phyloP scores from a whole-genome alignment of 2,797 vertebrate genomes.

The Argentina silus region DNA sequence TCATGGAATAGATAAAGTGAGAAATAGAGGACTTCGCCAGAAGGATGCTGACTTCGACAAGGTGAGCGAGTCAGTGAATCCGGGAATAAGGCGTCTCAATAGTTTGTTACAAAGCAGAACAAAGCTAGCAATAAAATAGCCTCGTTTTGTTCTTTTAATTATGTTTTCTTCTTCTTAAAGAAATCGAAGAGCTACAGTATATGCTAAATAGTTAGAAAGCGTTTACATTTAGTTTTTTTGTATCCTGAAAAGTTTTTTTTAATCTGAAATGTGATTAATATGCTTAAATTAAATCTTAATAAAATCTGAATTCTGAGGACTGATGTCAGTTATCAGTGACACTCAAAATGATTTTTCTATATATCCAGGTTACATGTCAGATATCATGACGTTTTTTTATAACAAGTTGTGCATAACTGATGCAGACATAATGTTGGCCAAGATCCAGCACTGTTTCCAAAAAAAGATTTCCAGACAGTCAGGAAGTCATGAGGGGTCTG shows the following conservation, averaged over 20 bases:
- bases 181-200: too few relatives aligned
- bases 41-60: conserved; percentile 81
- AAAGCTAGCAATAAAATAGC: neutral
- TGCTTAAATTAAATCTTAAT: too few relatives aligned
- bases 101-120: neutral
- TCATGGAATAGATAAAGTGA: conserved; percentile 75
- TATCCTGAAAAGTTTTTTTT: too few relatives aligned
- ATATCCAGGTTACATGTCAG: neutral
- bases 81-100: neutral
- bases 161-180: too few relatives aligned
- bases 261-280: too few relatives aligned
- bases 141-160: neutral
- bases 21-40: conserved; percentile 74
- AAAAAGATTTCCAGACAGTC: neutral
- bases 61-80: conserved; percentile 66
- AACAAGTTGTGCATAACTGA: neutral
- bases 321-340: too few relatives aligned
- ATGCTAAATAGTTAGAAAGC: too few relatives aligned
- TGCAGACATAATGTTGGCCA: neutral
- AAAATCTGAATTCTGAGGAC: too few relatives aligned
- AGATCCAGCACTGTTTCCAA: conserved; percentile 3
- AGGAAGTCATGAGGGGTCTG: conserved; percentile 1
- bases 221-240: too few relatives aligned
- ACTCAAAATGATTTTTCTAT: too few relatives aligned
- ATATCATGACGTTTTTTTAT: neutral